These are phyloP conservation scores for Flexamia atlantica DNA, from an alignment of 2,888 invertebrate genomes.

Conservation along the genomic window DNA sequence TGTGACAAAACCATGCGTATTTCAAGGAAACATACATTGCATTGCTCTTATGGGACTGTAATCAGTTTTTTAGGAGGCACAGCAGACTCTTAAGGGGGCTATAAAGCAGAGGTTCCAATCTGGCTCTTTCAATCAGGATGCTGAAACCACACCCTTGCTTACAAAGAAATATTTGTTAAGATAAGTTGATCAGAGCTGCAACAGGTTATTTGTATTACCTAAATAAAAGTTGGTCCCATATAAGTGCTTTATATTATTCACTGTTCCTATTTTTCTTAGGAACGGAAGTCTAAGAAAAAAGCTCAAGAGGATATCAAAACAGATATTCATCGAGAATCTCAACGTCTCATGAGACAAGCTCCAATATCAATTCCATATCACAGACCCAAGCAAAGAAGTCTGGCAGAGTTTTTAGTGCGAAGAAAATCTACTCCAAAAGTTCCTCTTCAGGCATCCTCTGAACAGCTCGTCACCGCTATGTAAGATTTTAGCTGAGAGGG, in stretches of 20 bases:
- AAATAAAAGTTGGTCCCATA: no score
- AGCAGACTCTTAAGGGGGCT: no score
- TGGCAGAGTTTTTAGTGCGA: slow-evolving; percentile 87
- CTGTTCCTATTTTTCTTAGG: slow-evolving; percentile 73
- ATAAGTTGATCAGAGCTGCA: no score
- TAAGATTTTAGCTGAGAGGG: slow-evolving; percentile 76
- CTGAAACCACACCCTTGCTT: no score
- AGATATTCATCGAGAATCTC: slow-evolving; percentile 90
- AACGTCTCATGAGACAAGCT: slow-evolving; percentile 87
- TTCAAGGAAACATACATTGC: no score
- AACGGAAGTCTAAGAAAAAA: slow-evolving; percentile 80
- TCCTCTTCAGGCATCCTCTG: slow-evolving; percentile 82
- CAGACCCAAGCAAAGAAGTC: slow-evolving; percentile 86
- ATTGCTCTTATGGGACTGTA: no score
- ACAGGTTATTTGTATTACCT: no score
- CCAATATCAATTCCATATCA: slow-evolving; percentile 91
- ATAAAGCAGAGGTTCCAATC: no score
- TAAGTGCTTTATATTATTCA: slow-evolving; percentile 13
- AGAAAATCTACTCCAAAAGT: slow-evolving; percentile 75
- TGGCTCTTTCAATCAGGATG: no score
- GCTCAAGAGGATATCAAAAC: slow-evolving; percentile 82
- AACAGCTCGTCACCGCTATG: slow-evolving; percentile 82
- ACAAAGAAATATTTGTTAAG: no score
- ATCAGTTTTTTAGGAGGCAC: no score
- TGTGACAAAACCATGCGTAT: no score